Conservation (phyloP, 2,113 vertebrate species). For the Caretta caretta region DNA sequence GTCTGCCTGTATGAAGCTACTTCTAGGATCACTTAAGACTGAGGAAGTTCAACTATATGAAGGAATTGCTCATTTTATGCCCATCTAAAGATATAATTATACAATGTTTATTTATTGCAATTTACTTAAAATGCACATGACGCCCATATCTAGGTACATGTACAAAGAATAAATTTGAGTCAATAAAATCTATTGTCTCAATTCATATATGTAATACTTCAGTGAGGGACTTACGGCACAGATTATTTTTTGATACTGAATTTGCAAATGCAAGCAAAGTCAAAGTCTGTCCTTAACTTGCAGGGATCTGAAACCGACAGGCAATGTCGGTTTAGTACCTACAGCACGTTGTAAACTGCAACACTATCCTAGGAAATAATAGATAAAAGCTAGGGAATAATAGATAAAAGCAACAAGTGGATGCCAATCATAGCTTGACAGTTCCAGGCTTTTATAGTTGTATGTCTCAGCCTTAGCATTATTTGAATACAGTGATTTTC, state of each 20-base stretch:
- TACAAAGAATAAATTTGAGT: neutral
- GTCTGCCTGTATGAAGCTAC: neutral
- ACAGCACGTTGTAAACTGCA: neutral
- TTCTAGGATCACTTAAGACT: neutral
- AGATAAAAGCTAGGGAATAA: neutral
- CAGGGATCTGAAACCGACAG: neutral
- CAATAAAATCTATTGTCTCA: neutral
- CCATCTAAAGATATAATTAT: neutral
- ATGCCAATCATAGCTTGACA: neutral
- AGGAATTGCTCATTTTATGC: neutral
- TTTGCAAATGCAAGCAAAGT: neutral
- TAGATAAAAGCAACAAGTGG: neutral
- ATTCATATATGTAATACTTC: neutral
- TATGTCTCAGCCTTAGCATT: neutral
- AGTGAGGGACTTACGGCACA: neutral
- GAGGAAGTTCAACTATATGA: neutral
- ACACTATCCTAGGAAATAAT: neutral
- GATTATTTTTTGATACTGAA: neutral
- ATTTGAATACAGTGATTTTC: neutral
- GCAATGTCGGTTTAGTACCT: neutral
- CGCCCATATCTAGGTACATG: neutral
- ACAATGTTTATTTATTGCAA: neutral
- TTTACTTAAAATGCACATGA: neutral
- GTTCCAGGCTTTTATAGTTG: neutral
- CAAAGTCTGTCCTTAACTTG: neutral